phyloP scores from a whole-genome alignment of 2,888 invertebrate genomes.

The Acleris laterana region DNA sequence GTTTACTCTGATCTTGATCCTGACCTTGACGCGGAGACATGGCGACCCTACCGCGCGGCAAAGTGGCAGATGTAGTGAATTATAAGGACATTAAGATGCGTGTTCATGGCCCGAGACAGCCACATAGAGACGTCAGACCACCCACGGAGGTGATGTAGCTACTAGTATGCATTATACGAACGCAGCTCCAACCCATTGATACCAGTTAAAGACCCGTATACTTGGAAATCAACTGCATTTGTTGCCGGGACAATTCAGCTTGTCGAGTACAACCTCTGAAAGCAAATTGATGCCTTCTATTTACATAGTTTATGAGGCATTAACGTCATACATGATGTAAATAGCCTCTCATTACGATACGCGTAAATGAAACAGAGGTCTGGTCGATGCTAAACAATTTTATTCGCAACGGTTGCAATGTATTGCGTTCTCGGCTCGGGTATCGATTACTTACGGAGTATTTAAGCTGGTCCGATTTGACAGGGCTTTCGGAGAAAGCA shows the following conservation, averaged over 20 bases:
- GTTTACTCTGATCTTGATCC: slow-evolving; percentile 16
- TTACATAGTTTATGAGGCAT: slow-evolving; percentile 29
- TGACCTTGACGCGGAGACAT: slow-evolving; percentile 32
- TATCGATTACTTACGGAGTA: slow-evolving; percentile 34
- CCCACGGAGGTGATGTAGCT: slow-evolving; percentile 60
- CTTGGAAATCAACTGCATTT: slow-evolving; percentile 26
- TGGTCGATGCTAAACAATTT: slow-evolving; percentile 9
- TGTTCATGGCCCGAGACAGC: slow-evolving; percentile 57
- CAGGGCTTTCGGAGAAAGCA: slow-evolving; percentile 26
- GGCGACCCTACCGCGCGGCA: slow-evolving; percentile 50
- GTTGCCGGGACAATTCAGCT: slow-evolving; percentile 20
- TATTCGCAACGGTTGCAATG: slow-evolving; percentile 18
- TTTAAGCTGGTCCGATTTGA: slow-evolving; percentile 14
- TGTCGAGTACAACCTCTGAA: slow-evolving; percentile 10
- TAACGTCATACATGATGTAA: slow-evolving; percentile 18
- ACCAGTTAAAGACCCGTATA: slow-evolving; percentile 31
- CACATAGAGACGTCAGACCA: slow-evolving; percentile 78
- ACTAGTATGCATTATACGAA: slow-evolving; percentile 40
- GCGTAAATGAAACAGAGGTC: slow-evolving; percentile 13
- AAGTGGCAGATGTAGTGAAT: slow-evolving; percentile 77
- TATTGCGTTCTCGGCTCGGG: slow-evolving; percentile 5
- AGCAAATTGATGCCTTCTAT: slow-evolving; percentile 23
- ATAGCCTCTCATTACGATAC: slow-evolving; percentile 18
- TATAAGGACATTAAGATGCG: slow-evolving; percentile 78
- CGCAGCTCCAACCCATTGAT: slow-evolving; percentile 28